Base-by-base conservation (phyloP, 2,797 vertebrate genomes). In the Moxostoma hubbsi region DNA sequence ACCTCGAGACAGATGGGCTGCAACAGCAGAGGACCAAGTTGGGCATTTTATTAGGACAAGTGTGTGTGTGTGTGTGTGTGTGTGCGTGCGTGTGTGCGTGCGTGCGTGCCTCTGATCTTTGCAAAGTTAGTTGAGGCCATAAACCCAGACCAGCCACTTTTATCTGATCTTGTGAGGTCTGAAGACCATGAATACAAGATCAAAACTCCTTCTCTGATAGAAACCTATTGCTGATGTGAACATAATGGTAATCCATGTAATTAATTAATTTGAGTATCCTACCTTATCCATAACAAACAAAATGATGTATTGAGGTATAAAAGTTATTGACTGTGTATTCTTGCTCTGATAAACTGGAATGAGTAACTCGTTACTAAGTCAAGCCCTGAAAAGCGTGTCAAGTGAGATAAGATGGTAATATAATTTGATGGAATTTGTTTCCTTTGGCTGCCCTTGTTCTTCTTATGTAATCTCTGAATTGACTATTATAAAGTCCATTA, bases 361-460 rank as follows among this genome's bases (percentile, higher is more conserved):
- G 67, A 81, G 58, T 62, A 70, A 74, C 77, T 80, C 46, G 24
- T 24, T 66, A 78, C 68, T 63, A 79, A 73, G 84, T 87, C 79
- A 83, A 77, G 77, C 86, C 67, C 61, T 82, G 73, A 83, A 85
- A 92, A 86, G 80, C 4, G 85, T 85, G 86, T 90, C 84, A 80
- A 85, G 85, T 89, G 82, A 88, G 88, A 91, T 89, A 86, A 88
- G 83, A 82, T 67, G 59, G 83, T 85, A 83, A 83, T 82, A 80
- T 73, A 75, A 51, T 87, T 83, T 82, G 83, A 81, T 81, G 80
- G 73, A 55, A 83, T 84, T 68, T 62, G 47, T 67, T 16, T 10
- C 55, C 15, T 63, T 64, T 49, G 15, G 43, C 76, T 61, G 53
- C n/a, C 7, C 67, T 64, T 54, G 9, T 53, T 43, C 15, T 55